phyloP scores from a whole-genome alignment of 2,888 invertebrate genomes.

The Nysson spinosus region DNA sequence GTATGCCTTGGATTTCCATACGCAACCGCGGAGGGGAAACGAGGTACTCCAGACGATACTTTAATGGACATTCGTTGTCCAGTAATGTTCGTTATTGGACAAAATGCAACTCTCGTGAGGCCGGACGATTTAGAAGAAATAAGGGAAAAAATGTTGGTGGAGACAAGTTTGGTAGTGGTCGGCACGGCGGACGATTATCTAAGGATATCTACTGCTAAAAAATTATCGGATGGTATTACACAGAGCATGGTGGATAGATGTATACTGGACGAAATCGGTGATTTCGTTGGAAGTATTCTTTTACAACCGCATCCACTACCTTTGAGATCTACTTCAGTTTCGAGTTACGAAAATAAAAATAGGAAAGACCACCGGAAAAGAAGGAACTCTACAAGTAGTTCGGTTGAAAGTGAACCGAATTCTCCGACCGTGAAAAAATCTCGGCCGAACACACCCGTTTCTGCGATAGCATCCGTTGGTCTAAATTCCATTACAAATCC shows the following conservation, averaged over 20 bases:
- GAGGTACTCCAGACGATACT: conserved; percentile 88
- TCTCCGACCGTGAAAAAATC: conserved; percentile 78
- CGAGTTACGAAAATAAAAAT: conserved; percentile 55
- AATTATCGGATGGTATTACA: conserved; percentile 86
- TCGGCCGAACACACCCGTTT: conserved; percentile 68
- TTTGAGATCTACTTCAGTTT: conserved; percentile 69
- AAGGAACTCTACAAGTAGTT: conserved; percentile 79
- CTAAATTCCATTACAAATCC: conserved; percentile 31
- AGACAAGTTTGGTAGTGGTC: conserved; percentile 87
- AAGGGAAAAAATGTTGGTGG: conserved; percentile 86
- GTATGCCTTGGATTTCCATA: conserved; percentile 89
- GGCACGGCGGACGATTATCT: conserved; percentile 89
- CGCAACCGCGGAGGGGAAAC: conserved; percentile 84
- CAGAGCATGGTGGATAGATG: conserved; percentile 89
- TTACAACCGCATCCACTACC: conserved; percentile 81
- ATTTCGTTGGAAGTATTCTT: conserved; percentile 82
- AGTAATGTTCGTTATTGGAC: conserved; percentile 88
- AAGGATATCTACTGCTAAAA: conserved; percentile 84
- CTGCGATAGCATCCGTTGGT: conserved; percentile 36
- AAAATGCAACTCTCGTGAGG: conserved; percentile 83
- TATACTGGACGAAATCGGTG: conserved; percentile 84
- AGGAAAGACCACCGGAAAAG: conserved; percentile 77
- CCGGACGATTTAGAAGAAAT: conserved; percentile 88
- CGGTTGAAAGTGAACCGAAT: conserved; percentile 78
- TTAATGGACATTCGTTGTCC: conserved; percentile 86